Base-by-base conservation (phyloP, 2,888 invertebrate genomes). In the Cantharis flavilabris region DNA sequence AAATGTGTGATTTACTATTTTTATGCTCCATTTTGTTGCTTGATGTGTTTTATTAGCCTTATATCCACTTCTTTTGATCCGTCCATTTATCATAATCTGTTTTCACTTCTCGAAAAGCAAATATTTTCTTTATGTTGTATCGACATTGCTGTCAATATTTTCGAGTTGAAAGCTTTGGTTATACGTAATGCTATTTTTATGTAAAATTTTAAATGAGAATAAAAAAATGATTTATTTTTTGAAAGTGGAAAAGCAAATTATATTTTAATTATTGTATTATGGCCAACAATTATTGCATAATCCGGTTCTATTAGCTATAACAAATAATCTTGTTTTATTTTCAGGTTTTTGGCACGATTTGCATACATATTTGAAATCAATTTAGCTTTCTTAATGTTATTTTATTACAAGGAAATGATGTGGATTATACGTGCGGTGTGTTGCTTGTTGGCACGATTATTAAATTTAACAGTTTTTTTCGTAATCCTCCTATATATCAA, bases 1-100 rank as follows among this genome's bases (percentile, higher is more conserved):
- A 67, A 67, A 67, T 23, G 65, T 67, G 65, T 67, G 65, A 67
- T 67, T 67, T 67, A n/a, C 65, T 16, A 67, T 67, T 67, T 67
- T 67, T 26, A 23, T 67, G 65, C 26, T 67, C 26, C 11, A 26
- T 67, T 67, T 67, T 23, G 20, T 20, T 33, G n/a, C 9, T 18
- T 33, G 10, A 18, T 20, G 70, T 70, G 20, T 70, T 33, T 70
- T 33, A 70, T 70, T 70, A 70, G 70, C 49, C n/a, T 70, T 70
- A 70, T 70, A 62, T 70, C 70, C 20, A 16, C 62, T 70, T 70
- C 70, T n/a, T 33, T 70, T 23, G 33, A 70, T 14, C 20, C 70
- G n/a, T 18, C 49, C 70, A 30, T 70, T 70, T 70, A 70, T 70
- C 70, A 70, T 70, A 70, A 70, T 33, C 70, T 33, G 70, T 70